These are phyloP conservation scores for Rallus crepitans DNA, from an alignment of 2,797 vertebrate species.

Conservation along the genomic window DNA sequence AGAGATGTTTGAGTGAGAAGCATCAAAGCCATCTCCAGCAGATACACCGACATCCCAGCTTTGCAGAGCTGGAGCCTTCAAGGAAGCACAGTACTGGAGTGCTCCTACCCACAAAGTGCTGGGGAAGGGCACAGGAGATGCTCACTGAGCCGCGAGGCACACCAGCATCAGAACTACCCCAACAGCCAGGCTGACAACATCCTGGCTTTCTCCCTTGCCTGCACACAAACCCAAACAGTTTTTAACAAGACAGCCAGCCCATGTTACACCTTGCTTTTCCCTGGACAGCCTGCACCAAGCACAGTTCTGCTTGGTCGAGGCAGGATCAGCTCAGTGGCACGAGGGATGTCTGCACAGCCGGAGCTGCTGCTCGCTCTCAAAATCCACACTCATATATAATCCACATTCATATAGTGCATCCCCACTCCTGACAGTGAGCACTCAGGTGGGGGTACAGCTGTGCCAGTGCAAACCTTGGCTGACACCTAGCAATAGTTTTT, in stretches of 20 bases:
- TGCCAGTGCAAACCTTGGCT: background rate
- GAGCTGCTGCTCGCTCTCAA: background rate
- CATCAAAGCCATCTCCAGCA: background rate
- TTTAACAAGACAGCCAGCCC: background rate
- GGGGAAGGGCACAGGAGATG: background rate
- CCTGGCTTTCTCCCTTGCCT: background rate
- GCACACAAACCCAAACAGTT: background rate
- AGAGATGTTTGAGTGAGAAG: background rate
- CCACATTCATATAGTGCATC: background rate
- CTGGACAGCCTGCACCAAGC: background rate
- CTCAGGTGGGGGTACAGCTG: background rate
- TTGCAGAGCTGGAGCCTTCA: background rate
- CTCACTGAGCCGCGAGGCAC: accelerated
- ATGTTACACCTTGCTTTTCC: background rate
- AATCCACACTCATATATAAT: background rate
- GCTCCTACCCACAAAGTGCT: background rate
- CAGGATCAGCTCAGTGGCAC: background rate
- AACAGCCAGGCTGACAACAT: background rate
- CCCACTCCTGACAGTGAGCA: accelerated
- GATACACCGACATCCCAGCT: background rate
- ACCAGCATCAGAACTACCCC: background rate
- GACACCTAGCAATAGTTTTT: background rate
- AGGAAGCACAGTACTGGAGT: background rate
- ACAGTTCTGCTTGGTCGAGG: background rate
- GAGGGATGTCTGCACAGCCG: background rate